Percentiles rank a stretch among this genome's conserved stretches.
Conservation (phyloP, 2,113 vertebrate species). For the Limanda limanda region DNA sequence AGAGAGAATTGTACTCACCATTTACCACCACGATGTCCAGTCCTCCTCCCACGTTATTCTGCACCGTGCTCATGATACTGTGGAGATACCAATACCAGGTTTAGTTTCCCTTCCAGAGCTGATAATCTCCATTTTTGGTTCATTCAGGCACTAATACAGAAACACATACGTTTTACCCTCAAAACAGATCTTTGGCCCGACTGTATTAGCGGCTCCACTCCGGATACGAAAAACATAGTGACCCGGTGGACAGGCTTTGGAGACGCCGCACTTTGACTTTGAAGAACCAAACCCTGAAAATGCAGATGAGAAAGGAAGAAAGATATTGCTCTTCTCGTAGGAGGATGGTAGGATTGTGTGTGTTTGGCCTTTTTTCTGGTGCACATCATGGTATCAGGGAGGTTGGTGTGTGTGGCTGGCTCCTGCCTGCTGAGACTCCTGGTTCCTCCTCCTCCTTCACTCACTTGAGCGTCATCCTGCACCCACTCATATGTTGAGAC, state of each 20-base stretch:
- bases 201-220: conserved; percentile 86
- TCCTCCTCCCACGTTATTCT: conserved; percentile 88
- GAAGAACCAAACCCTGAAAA: conserved; percentile 23
- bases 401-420: no score
- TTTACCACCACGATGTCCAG: conserved; percentile 88
- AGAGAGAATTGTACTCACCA: conserved; percentile 78
- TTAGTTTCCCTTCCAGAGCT: conserved; percentile 6
- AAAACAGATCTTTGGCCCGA: conserved; percentile 91
- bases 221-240: conserved; percentile 83
- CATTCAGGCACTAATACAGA: background rate
- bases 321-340: background rate
- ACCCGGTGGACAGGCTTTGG: conserved; percentile 73
- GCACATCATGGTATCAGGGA: no score
- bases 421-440: no score
- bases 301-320: background rate
- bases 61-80: conserved; percentile 87
- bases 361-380: no score
- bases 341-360: background rate
- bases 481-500: no score
- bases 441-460: no score
- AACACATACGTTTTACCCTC: conserved; percentile 82
- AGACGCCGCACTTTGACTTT: conserved; percentile 76
- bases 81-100: conserved; percentile 27
- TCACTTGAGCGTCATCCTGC: no score
- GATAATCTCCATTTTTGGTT: background rate